Evolutionary conservation across 1,140 invertebrate genomes (phyloP).

Genomic region (Daktulosphaira vitifoliae): DNA sequence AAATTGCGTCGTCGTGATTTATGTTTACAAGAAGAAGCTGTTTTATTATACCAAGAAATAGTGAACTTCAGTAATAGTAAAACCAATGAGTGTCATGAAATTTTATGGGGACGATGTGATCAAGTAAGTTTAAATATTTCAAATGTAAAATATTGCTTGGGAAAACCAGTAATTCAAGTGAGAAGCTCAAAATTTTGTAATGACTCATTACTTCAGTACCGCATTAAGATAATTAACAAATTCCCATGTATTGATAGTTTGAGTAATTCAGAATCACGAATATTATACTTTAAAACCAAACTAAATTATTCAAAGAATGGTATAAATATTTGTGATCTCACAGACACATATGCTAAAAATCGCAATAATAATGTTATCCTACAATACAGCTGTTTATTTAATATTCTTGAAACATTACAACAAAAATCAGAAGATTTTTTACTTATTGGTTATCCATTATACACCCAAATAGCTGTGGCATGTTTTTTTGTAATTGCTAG

Average conservation of each 20-base stretch:
- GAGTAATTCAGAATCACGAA: neutral
- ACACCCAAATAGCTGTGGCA: neutral
- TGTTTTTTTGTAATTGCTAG: neutral
- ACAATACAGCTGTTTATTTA: neutral
- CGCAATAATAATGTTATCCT: neutral
- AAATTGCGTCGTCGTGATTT: neutral
- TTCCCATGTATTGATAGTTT: neutral
- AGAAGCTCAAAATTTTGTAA: neutral
- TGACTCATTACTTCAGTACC: neutral
- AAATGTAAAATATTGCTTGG: neutral
- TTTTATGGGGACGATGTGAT: neutral
- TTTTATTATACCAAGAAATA: neutral
- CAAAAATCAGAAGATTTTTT: neutral
- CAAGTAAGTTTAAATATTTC: neutral
- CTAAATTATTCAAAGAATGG: neutral
- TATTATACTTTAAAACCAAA: neutral
- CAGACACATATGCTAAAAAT: neutral
- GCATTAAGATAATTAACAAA: neutral
- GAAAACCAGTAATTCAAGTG: neutral
- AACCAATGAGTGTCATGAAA: neutral
- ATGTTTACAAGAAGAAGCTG: neutral
- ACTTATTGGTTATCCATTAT: neutral
- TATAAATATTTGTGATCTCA: neutral
- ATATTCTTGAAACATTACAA: neutral
- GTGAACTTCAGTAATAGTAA: neutral